Base-by-base conservation (phyloP, 2,113 vertebrate genomes). In the Parus major region DNA sequence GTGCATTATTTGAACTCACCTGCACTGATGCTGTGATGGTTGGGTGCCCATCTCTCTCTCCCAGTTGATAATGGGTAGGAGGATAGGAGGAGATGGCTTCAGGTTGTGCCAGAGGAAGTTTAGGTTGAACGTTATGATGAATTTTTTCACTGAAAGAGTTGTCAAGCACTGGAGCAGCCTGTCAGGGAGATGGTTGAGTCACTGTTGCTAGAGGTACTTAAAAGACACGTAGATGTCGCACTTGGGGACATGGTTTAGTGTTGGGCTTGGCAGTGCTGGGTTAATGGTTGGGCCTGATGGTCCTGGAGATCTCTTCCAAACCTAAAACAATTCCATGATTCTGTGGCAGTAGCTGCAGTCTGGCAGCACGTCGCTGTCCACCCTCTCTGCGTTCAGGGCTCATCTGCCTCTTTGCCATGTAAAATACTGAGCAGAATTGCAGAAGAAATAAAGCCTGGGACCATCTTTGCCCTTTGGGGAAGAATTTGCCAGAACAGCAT, bases 301-400 rank as follows among this genome's bases (percentile, higher is more conserved):
- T 61, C 47, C 41, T 31, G n/a, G 61, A 69, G n/a, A 11, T 69
- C 12, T 69, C 57, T 82, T 55, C 56, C 41, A 83, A 39, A 2
- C 31, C 87, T 49, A 8, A 39, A 76, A 33, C 35, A 49, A 17
- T 70, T 76, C 56, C 31, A 9, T 9, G 56, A 8, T 47, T 47
- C 47, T 76, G 29, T 6, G 21, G 50, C 61, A 35, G 56, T 19
- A 36, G 55, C 88, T 64, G 87, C 4, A 3, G 23, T n/a, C 61
- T 63, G 76, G 68, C 66, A 82, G 72, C 63, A 24, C 0, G 0
- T 41, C 59, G 52, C 76, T 64, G n/a, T 35, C 36, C 2, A 1
- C 0, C 1, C 49, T 68, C 28, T 23, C 50, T 61, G 27, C 0
- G 0, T 28, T 73, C n/a, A 18, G 52, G 39, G 21, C 69, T 65